Percentiles rank a stretch among this genome's conserved stretches.
phyloP scores from a whole-genome alignment of 2,113 vertebrate genomes.

The Symphodus melops region DNA sequence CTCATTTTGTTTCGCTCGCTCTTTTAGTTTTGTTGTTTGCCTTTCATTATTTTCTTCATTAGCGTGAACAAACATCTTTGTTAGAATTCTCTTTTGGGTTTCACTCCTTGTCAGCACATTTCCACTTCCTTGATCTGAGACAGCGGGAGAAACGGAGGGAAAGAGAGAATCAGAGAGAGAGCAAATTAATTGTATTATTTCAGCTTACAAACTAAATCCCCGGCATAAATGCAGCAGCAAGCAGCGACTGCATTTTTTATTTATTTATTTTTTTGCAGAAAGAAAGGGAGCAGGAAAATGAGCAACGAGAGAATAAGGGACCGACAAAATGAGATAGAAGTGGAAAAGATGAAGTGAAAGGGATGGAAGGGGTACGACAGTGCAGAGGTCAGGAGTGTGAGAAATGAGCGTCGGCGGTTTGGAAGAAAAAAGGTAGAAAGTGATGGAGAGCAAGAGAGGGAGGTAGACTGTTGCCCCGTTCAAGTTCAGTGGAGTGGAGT shows the following conservation, averaged over 20 bases:
- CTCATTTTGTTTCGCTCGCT: conserved; percentile 57
- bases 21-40: conserved; percentile 79
- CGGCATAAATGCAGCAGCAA: conserved; percentile 52
- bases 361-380: conserved; percentile 9
- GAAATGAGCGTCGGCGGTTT: conserved; percentile 34
- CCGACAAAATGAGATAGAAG: conserved; percentile 48
- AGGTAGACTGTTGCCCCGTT: conserved; percentile 68
- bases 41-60: conserved; percentile 86
- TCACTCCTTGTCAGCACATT: conserved; percentile 77
- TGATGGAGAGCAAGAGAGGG: conserved; percentile 57
- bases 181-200: conserved; percentile 82
- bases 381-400: conserved; percentile 46
- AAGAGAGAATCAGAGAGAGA: conserved; percentile 54
- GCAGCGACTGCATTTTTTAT: neutral
- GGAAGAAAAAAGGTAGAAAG: conserved; percentile 20
- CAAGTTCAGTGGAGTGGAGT: conserved; percentile 80
- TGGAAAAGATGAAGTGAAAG: conserved; percentile 39
- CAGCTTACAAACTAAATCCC: conserved; percentile 75
- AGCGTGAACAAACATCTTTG: conserved; percentile 81
- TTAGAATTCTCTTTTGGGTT: conserved; percentile 80
- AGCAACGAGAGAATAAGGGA: conserved; percentile 30
- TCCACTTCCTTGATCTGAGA: conserved; percentile 72
- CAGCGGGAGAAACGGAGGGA: conserved; percentile 64
- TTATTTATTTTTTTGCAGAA: neutral
- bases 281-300: conserved; percentile 21